Percentiles rank a stretch among this genome's conserved stretches.
phyloP scores from a whole-genome alignment of 1,140 invertebrate species.

The Diorhabda sublineata region DNA sequence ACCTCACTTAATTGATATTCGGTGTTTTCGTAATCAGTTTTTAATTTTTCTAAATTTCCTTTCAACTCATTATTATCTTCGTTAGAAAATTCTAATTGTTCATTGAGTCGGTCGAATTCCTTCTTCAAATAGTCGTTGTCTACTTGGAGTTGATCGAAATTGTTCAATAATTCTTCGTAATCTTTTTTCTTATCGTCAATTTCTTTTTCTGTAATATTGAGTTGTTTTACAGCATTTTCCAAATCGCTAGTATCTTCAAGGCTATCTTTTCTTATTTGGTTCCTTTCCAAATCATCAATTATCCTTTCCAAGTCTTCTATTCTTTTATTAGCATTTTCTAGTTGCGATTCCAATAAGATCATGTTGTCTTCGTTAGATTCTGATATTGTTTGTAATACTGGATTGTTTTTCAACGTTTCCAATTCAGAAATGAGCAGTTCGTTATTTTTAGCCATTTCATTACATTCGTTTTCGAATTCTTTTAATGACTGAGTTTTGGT shows the following conservation, averaged over 20 bases:
- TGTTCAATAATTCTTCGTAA: constrained; percentile 30
- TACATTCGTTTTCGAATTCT: constrained; percentile 59
- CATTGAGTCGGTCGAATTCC: constrained; percentile 45
- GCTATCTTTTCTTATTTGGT: constrained; percentile 20
- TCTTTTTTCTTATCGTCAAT: constrained; percentile 24
- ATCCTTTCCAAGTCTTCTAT: constrained; percentile 41
- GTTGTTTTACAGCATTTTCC: constrained; percentile 25
- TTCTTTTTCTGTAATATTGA: constrained; percentile 26
- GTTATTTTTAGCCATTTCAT: constrained; percentile 63
- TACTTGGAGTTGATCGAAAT: constrained; percentile 31
- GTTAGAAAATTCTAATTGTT: constrained; percentile 31
- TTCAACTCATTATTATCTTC: constrained; percentile 40
- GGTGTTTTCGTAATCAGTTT: constrained; percentile 50
- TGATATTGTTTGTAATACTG: constrained; percentile 61
- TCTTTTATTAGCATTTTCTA: constrained; percentile 47
- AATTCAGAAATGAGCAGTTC: constrained; percentile 60
- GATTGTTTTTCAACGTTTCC: constrained; percentile 55
- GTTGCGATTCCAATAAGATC: constrained; percentile 55
- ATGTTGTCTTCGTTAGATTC: constrained; percentile 64
- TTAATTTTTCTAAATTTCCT: constrained; percentile 44
- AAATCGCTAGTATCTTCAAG: constrained; percentile 23
- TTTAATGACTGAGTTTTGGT: constrained; percentile 37
- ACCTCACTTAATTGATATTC: constrained; percentile 46
- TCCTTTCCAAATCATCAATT: constrained; percentile 19
- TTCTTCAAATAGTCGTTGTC: constrained; percentile 49